Percentiles rank a stretch among this genome's conserved stretches.
Conservation (phyloP, 2,888 invertebrate genomes). For the Leucoma salicis region DNA sequence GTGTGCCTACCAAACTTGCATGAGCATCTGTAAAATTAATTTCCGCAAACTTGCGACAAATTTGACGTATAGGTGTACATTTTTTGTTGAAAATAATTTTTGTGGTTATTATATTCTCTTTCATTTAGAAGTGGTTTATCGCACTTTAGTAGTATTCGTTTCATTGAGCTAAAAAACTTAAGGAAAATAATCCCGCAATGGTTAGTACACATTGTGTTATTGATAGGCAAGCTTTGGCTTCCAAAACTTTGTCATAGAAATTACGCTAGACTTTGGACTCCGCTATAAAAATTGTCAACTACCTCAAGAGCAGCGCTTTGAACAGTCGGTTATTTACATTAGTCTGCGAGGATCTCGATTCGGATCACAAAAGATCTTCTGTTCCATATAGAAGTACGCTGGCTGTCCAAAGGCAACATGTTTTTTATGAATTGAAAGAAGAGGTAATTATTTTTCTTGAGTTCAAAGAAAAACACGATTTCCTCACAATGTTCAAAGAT, state of each 20-base stretch:
- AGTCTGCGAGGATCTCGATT: not conserved
- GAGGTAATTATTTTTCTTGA: too few relatives aligned
- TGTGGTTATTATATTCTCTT: too few relatives aligned
- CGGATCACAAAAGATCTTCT: not conserved
- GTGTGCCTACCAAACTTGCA: not conserved
- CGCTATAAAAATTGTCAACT: not conserved
- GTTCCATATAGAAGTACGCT: not conserved
- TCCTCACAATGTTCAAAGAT: too few relatives aligned
- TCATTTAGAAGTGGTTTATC: too few relatives aligned
- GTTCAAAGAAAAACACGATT: too few relatives aligned
- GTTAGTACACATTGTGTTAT: not conserved
- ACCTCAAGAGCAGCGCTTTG: not conserved
- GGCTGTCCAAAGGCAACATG: not conserved
- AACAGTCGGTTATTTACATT: not conserved
- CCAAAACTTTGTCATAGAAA: not conserved
- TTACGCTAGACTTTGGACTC: not conserved
- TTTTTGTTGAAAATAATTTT: too few relatives aligned
- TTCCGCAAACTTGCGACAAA: too few relatives aligned
- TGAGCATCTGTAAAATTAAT: not conserved
- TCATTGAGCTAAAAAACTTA: not conserved
- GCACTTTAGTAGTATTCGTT: too few relatives aligned
- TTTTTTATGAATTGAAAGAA: not conserved
- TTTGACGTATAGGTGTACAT: too few relatives aligned
- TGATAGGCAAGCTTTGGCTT: not conserved
- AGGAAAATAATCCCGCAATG: not conserved